Conservation (phyloP, 2,888 invertebrate genomes). For the Lochmaea capreae region DNA sequence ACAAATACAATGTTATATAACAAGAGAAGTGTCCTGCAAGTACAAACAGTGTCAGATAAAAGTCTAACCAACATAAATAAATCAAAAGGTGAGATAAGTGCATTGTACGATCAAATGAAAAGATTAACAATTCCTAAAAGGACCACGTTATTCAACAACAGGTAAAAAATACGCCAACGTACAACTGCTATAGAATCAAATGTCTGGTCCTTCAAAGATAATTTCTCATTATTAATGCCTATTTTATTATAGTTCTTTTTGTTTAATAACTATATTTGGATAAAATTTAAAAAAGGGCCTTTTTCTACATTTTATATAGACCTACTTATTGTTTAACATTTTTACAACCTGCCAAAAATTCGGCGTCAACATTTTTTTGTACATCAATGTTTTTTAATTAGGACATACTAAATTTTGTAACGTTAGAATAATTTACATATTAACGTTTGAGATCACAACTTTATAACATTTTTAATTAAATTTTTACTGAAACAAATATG, state of each 20-base stretch:
- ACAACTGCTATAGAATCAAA: background rate
- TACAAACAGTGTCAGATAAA: slow-evolving; percentile 38
- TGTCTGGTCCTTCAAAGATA: background rate
- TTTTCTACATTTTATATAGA: background rate
- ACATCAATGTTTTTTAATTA: background rate
- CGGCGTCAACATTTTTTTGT: background rate
- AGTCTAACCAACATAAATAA: slow-evolving; percentile 22
- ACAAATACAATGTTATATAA: slow-evolving; percentile 52
- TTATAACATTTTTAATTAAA: no score
- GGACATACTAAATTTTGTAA: no score
- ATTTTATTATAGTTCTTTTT: background rate
- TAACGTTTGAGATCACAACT: no score
- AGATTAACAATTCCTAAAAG: background rate
- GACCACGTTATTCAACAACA: background rate
- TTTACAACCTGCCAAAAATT: background rate
- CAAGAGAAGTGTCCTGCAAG: slow-evolving; percentile 58
- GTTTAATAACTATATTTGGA: background rate
- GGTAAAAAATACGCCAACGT: background rate
- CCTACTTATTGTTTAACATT: background rate
- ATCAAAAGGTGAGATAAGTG: slow-evolving; percentile 18
- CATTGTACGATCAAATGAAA: background rate
- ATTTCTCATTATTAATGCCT: background rate
- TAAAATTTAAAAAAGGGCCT: background rate
- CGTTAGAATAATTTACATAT: no score
- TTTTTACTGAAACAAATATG: no score